Evolutionary conservation across 1,140 invertebrate genomes (phyloP), one percentile per base, ranked within the genome.

Genomic region (Drosophila sp.): DNA sequence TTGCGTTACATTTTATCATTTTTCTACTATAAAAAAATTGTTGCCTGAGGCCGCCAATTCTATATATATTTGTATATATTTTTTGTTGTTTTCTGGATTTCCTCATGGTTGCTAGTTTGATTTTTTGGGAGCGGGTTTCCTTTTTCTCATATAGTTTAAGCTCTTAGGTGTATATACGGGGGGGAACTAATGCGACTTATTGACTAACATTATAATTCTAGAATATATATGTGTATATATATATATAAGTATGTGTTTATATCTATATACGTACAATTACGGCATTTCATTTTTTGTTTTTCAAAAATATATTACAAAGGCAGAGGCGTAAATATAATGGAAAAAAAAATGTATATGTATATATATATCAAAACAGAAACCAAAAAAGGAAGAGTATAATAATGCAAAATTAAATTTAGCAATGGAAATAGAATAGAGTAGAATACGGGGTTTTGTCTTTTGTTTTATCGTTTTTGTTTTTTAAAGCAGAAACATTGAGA

Each of bases 261-360:
- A 60, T 25, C 70, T 66, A 10, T 84, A 74, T 50, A 70, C 73
- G 23, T 87, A 86, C 72, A 89, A 89, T 75, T 83, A 79, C 72
- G 83, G 67, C 70, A 79, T 50, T 50, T 50, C 23, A 50, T 50
- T 27, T 50, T 50, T 50, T 25, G 4, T 83, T 83, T 71, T 64
- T 87, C 66, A 80, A 79, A 84, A 80, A 79, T 89, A 89, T 89
- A 89, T 90, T 89, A 89, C 84, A 89, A 83, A 84, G 84, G 85
- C 84, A 89, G 80, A 66, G 44, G 44, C 80, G 76, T 68, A 80
- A 67, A 54, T 54, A 76, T 72, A 72, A 79, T 33, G 50, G 38
- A 70, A 55, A 62, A 50, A 62, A 81, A 62, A 64, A 58, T 25
- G 1, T 10, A 38, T 11, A 11, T 11, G 3, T 10, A 38, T 11